Evolutionary conservation across 2,797 vertebrate genomes (phyloP).

Genomic region (Chelonia mydas): DNA sequence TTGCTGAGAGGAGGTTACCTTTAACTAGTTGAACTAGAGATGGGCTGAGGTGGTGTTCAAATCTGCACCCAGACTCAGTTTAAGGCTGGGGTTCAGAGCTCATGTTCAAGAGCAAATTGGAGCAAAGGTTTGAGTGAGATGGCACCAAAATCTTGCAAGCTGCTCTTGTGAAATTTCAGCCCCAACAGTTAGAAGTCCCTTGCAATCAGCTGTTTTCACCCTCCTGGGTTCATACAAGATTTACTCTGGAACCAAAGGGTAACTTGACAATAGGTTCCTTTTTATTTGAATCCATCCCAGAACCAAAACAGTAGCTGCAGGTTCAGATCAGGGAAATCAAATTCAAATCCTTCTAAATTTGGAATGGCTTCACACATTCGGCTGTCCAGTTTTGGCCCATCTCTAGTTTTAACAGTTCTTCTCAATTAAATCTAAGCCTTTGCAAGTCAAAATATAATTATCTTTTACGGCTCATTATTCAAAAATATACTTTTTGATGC

Average conservation of each 20-base stretch:
- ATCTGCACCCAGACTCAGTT: background rate
- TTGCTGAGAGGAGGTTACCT: background rate
- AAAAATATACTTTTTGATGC: background rate
- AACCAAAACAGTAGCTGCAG: constrained; percentile 4
- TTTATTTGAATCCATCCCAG: background rate
- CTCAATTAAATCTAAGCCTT: constrained; percentile 26
- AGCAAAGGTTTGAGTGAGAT: background rate
- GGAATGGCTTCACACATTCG: constrained; percentile 16
- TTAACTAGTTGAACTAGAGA: background rate
- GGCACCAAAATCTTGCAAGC: background rate
- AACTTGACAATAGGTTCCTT: constrained; percentile 9
- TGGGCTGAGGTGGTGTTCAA: background rate
- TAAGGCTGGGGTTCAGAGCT: background rate
- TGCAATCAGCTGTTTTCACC: background rate
- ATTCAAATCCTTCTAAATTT: constrained; percentile 7
- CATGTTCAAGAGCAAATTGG: background rate
- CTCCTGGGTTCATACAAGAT: background rate
- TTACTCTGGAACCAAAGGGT: background rate
- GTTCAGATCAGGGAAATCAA: background rate
- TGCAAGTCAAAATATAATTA: background rate
- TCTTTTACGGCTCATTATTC: background rate
- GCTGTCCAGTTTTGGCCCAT: background rate
- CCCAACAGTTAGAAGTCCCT: background rate
- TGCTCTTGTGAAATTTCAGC: background rate
- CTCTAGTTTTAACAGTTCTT: background rate